Evolutionary conservation across 1,140 invertebrate genomes (phyloP), one percentile per base, ranked within the genome.

Genomic region (Drosophila albomicans): DNA sequence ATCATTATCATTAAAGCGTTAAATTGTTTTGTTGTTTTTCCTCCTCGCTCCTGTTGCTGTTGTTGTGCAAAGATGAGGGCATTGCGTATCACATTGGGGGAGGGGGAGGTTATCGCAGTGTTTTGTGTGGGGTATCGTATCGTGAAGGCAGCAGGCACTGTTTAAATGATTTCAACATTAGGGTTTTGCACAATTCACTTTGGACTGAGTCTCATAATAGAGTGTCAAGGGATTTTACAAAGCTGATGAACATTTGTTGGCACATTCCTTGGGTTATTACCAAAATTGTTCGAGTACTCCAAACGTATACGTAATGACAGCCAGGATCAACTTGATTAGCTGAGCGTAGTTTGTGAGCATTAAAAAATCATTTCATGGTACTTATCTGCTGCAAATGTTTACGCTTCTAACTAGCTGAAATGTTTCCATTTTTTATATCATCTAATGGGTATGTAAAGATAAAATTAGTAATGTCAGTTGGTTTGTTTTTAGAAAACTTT

Each of bases 1-100:
- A 88, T 88, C 84, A 88, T 88, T 88, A 88, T 89, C 85, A 88
- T 89, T 89, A 88, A 88, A 89, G 85, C 85, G 85, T 82, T 88
- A 89, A 88, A 88, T 88, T 88, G 81, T 84, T 89, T 80, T 81
- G 85, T 88, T 88, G 78, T 70, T 71, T 78, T 75, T 32, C 28
- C 48, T 59, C 32, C 54, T 78, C 20, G 20, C 2, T 25, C 20
- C 59, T 35, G 45, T 52, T 32, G 2, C 11, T 13, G 28, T 38
- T 57, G 7, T 57, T 68, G 78, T 61, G 11, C 6, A 16, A 54
- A 52, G 51, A 49, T 64, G 61, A 32, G 52, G 43, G 43, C 38
- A 54, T 35, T 35, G 51, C 51, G 30, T 54, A 54, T 49, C 16
- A 10, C 35, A 4, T 68, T 11, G 65, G n/a, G 51, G 16, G 3